A percentile compares a stretch with the other conserved stretches of the same genome.
Evolutionary conservation across 2,888 invertebrate genomes (phyloP).

Genomic region (Leptinotarsa haldemani): DNA sequence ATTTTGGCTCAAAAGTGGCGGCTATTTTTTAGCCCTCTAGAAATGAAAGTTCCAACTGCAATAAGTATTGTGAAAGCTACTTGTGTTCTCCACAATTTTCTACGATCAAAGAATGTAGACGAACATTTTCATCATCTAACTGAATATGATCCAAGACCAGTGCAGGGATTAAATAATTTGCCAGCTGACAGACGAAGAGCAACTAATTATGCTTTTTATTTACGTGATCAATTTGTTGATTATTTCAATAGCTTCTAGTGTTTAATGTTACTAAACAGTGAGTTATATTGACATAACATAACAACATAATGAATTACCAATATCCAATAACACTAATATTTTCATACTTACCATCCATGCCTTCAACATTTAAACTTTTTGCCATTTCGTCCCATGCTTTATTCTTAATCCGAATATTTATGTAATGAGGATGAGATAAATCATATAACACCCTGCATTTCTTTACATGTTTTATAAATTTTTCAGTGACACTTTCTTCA

Average conservation of each 20-base stretch:
- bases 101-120: constrained; percentile 9
- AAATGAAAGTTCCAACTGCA: constrained; percentile 9
- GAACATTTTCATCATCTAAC: constrained; percentile 8
- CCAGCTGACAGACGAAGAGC: constrained; percentile 9
- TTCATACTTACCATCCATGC: constrained; percentile 1
- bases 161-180: constrained; percentile 1
- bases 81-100: constrained; percentile 8
- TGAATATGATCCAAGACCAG: constrained; percentile 9
- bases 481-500: neutral
- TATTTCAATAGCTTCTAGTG: constrained; percentile 3
- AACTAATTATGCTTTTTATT: neutral
- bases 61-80: neutral
- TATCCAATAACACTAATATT: neutral
- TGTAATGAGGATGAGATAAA: constrained; percentile 6
- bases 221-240: neutral
- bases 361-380: constrained; percentile 5
- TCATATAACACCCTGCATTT: constrained; percentile 9
- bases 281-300: constrained; percentile 2
- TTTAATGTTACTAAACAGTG: neutral
- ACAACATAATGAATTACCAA: neutral
- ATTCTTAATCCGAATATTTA: constrained; percentile 8
- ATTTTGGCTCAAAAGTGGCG: constrained; percentile 33
- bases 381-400: constrained; percentile 9
- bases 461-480: constrained; percentile 1
- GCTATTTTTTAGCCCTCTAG: constrained; percentile 8